Conservation (phyloP, 2,113 vertebrate genomes). For the Elanoides forficatus region DNA sequence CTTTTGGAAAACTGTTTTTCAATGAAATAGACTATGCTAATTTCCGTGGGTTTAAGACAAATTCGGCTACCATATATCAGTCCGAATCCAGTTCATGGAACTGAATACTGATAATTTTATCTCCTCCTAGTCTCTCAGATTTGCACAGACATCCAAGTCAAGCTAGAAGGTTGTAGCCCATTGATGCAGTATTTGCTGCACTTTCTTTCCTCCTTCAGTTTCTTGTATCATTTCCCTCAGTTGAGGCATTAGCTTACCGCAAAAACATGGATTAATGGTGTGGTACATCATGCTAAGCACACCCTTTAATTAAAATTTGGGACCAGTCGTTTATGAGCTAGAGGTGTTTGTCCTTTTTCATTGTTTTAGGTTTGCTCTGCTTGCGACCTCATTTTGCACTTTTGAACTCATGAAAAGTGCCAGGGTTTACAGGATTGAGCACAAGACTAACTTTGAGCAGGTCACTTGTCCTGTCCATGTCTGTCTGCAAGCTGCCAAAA, state of each 20-base stretch:
- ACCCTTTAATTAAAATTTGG: neutral
- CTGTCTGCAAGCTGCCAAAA: slow-evolving; percentile 6
- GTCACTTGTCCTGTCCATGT: neutral
- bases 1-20: neutral
- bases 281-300: neutral
- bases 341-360: neutral
- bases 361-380: neutral
- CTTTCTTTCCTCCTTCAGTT: neutral
- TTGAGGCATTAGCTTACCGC: neutral
- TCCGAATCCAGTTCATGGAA: neutral
- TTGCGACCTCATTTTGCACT: neutral
- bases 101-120: neutral
- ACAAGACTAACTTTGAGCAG: neutral
- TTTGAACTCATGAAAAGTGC: neutral
- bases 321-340: neutral
- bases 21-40: neutral
- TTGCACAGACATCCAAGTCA: neutral
- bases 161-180: neutral
- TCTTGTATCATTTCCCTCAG: neutral
- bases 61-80: neutral
- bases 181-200: neutral
- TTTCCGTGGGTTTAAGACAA: neutral
- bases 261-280: neutral
- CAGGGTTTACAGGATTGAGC: neutral
- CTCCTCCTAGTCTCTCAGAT: neutral